These are phyloP conservation scores for Catharus ustulatus DNA, from an alignment of 2,797 vertebrate species.

Conservation along the genomic window DNA sequence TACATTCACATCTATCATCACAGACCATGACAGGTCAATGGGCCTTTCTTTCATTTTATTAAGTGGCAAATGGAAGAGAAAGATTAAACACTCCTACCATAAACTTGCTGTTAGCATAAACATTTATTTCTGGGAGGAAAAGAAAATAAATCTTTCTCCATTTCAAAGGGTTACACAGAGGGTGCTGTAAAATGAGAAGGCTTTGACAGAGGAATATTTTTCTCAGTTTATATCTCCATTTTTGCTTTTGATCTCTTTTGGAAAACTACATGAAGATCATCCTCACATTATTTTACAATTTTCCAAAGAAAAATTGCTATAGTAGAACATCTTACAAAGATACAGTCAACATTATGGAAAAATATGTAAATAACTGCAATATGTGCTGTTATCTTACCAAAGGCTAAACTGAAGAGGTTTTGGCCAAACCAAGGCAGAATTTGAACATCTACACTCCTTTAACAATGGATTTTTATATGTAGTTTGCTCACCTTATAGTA, in stretches of 20 bases:
- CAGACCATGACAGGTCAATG: not conserved
- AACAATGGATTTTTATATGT: not conserved
- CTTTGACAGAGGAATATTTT: not conserved
- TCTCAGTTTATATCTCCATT: not conserved
- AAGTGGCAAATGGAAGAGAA: not conserved
- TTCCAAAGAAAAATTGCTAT: not conserved
- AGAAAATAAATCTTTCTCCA: not conserved
- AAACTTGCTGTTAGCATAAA: not conserved
- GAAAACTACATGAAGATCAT: not conserved
- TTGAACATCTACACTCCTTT: not conserved
- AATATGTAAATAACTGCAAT: not conserved
- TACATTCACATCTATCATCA: not conserved
- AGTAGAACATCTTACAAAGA: not conserved
- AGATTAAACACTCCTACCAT: not conserved
- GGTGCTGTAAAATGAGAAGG: not conserved
- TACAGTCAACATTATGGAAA: not conserved
- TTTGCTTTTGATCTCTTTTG: not conserved
- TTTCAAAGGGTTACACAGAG: not conserved
- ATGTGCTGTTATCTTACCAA: not conserved
- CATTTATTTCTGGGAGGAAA: not conserved
- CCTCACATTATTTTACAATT: not conserved
- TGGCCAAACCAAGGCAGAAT: not conserved
- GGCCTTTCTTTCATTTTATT: not conserved
- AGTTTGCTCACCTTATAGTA: constrained; percentile 92
- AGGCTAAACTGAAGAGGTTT: not conserved